Conservation (phyloP, 2,113 vertebrate genomes). For the Physeter macrocephalus region DNA sequence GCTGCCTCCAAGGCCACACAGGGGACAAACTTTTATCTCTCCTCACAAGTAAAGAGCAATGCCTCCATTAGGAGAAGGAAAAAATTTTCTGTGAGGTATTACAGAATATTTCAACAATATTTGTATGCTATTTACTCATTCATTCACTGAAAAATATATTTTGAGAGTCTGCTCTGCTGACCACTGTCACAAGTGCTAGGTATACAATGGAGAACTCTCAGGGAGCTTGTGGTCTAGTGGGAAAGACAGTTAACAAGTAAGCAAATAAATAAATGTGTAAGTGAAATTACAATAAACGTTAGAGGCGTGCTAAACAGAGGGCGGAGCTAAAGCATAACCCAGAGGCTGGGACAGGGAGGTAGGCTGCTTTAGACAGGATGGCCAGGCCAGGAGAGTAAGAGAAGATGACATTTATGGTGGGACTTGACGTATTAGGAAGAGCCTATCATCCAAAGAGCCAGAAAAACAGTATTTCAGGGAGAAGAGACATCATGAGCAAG, state of each 20-base stretch:
- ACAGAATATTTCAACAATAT: neutral
- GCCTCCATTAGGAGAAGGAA: neutral
- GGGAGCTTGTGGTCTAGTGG: neutral
- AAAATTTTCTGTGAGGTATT: neutral
- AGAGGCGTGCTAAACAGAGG: neutral
- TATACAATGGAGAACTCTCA: neutral
- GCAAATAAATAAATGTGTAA: neutral
- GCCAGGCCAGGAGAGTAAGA: neutral
- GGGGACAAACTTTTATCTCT: neutral
- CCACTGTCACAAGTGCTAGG: neutral
- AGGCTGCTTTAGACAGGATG: neutral
- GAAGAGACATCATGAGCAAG: neutral
- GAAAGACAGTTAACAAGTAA: neutral
- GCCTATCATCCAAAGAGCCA: neutral
- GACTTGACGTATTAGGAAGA: neutral
- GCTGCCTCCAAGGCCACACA: neutral
- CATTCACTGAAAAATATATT: neutral
- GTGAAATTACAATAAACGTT: neutral
- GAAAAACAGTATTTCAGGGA: neutral
- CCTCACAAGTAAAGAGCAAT: neutral
- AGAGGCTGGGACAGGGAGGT: neutral
- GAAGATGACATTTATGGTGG: neutral
- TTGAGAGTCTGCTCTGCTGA: neutral
- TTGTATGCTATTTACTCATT: neutral
- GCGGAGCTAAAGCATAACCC: neutral